phyloP scores from a whole-genome alignment of 1,140 invertebrate genomes.

The Reticulitermes speratus region DNA sequence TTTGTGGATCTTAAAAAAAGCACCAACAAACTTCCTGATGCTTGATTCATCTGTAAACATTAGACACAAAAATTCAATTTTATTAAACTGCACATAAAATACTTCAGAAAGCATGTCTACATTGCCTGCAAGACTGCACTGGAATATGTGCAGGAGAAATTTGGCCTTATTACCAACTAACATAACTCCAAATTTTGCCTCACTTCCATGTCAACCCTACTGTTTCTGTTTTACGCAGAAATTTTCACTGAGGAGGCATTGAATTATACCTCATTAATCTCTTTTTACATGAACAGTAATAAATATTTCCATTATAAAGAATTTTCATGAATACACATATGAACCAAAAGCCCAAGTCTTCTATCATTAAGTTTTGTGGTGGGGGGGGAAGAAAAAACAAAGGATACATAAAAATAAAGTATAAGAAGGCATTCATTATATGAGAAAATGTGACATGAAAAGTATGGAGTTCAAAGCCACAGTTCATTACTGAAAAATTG shows the following conservation, averaged over 20 bases:
- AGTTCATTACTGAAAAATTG: background rate
- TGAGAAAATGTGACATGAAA: background rate
- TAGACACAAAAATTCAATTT: background rate
- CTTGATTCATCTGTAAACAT: constrained; percentile 48
- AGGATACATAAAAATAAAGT: background rate
- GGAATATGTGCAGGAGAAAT: background rate
- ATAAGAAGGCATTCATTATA: background rate
- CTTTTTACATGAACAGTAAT: too few species aligned
- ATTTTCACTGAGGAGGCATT: too few species aligned
- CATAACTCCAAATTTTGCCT: background rate
- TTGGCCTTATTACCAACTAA: background rate
- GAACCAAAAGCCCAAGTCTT: too few species aligned
- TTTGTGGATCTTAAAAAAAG: constrained; percentile 43
- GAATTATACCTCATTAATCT: too few species aligned
- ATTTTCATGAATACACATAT: too few species aligned
- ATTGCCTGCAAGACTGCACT: background rate
- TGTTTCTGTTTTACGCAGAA: too few species aligned
- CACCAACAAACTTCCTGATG: constrained; percentile 48
- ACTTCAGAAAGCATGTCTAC: background rate
- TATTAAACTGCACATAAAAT: background rate
- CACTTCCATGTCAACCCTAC: background rate
- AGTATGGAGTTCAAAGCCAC: too few species aligned
- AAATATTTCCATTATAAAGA: too few species aligned
- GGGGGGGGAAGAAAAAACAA: too few species aligned
- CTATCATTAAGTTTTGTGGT: too few species aligned